Percentiles rank a stretch among this genome's conserved stretches.
Evolutionary conservation across 2,113 vertebrate species (phyloP).

Genomic region (Siniperca knerii): DNA sequence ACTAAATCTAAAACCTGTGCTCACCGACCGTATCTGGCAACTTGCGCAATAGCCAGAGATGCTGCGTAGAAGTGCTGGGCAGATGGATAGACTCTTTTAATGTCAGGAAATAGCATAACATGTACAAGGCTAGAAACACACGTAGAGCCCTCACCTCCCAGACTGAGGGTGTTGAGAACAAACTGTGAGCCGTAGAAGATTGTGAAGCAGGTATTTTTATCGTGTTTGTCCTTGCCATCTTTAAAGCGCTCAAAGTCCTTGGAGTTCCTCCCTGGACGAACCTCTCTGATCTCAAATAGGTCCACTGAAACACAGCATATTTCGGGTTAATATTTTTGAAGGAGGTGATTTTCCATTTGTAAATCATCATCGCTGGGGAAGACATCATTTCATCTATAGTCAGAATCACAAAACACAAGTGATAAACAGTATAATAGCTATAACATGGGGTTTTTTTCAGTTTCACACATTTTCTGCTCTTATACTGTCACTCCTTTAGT

Average conservation of each 20-base stretch:
- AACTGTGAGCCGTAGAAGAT: slow-evolving; percentile 95
- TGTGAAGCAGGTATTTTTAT: slow-evolving; percentile 92
- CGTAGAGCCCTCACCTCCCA: slow-evolving; percentile 85
- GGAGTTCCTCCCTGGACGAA: slow-evolving; percentile 92
- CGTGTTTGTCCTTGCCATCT: slow-evolving; percentile 85
- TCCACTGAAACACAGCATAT: slow-evolving; percentile 89
- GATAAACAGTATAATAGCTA: neutral
- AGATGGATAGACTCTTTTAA: neutral
- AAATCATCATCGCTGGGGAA: neutral
- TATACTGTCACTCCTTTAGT: neutral
- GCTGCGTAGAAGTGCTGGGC: neutral
- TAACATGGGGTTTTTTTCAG: neutral
- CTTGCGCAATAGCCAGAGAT: neutral
- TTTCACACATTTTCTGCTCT: slow-evolving; percentile 4
- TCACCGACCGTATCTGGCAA: neutral
- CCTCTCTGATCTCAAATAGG: slow-evolving; percentile 94
- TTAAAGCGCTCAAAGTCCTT: slow-evolving; percentile 97
- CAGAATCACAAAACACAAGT: neutral
- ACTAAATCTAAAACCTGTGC: neutral
- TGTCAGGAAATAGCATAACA: neutral
- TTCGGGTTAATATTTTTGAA: accelerated
- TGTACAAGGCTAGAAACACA: neutral
- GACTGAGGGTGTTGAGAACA: slow-evolving; percentile 93
- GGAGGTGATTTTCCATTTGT: neutral
- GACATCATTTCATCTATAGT: neutral